phyloP scores from a whole-genome alignment of 2,797 vertebrate genomes.

The Sylvia borin region DNA sequence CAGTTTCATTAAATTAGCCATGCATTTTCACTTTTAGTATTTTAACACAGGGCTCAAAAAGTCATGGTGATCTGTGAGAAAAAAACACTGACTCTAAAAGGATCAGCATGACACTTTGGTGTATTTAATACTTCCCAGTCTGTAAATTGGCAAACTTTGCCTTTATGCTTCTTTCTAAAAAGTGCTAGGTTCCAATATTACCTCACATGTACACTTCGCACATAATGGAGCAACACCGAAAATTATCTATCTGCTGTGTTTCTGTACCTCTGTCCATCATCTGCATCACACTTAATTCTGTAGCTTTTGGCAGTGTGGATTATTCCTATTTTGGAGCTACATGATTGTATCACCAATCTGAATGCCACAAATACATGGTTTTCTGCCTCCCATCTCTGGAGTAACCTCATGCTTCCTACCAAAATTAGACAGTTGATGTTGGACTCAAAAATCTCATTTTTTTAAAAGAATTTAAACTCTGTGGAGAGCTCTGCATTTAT shows the following conservation, averaged over 20 bases:
- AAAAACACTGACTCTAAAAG: neutral
- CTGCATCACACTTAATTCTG: neutral
- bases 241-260: neutral
- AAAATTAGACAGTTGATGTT: slow-evolving; percentile 57
- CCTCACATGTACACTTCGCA: neutral
- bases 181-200: rapidly evolving
- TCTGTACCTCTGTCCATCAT: neutral
- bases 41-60: neutral
- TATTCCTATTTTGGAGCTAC: slow-evolving; percentile 36
- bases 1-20: neutral
- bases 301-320: slow-evolving; percentile 30
- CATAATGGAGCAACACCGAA: neutral
- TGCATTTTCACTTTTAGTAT: neutral
- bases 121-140: neutral
- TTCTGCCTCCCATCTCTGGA: slow-evolving; percentile 27
- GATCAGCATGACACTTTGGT: neutral
- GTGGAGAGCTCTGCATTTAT: neutral
- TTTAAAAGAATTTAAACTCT: neutral
- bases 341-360: slow-evolving; percentile 10
- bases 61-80: neutral
- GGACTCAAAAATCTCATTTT: slow-evolving; percentile 23
- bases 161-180: neutral
- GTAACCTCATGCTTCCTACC: slow-evolving; percentile 68
- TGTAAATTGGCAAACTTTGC: neutral
- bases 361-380: slow-evolving; percentile 59